A percentile compares a stretch with the other conserved stretches of the same genome.
Evolutionary conservation across 2,888 invertebrate species (phyloP).

Genomic region (Malthinus flaveolus): DNA sequence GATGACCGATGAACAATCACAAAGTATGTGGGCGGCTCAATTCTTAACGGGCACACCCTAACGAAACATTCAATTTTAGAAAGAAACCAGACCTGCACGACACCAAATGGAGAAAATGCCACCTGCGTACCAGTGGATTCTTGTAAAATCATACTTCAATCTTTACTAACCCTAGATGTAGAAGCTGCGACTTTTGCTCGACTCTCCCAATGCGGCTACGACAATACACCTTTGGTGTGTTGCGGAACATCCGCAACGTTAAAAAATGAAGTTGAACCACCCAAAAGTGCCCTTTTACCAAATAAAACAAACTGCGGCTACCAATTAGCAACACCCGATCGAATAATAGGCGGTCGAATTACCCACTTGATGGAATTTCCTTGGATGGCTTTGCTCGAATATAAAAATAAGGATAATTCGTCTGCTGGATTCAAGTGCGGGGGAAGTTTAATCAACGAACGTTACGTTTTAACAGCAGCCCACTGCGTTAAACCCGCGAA

Average conservation of each 20-base stretch:
- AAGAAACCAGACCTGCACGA: conserved; percentile 42
- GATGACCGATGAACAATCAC: no score
- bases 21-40: no score
- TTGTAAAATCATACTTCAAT: conserved; percentile 50
- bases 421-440: conserved; percentile 54
- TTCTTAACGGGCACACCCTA: no score
- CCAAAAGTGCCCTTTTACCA: conserved; percentile 2
- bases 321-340: neutral
- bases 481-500: conserved; percentile 58
- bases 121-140: conserved; percentile 53
- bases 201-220: conserved; percentile 57
- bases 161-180: conserved; percentile 39
- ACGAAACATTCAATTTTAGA: neutral
- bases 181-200: conserved; percentile 44
- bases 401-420: conserved; percentile 37
- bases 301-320: conserved; percentile 11
- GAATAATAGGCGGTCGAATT: conserved; percentile 49
- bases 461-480: conserved; percentile 65
- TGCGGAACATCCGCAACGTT: conserved; percentile 42
- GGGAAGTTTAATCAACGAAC: conserved; percentile 61
- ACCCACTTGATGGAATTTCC: conserved; percentile 62
- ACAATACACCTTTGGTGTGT: conserved; percentile 55
- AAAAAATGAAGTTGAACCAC: neutral
- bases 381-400: conserved; percentile 65
- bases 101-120: conserved; percentile 51